These are phyloP conservation scores for Prunella himalayana DNA, from an alignment of 2,113 vertebrate species.

Conservation along the genomic window DNA sequence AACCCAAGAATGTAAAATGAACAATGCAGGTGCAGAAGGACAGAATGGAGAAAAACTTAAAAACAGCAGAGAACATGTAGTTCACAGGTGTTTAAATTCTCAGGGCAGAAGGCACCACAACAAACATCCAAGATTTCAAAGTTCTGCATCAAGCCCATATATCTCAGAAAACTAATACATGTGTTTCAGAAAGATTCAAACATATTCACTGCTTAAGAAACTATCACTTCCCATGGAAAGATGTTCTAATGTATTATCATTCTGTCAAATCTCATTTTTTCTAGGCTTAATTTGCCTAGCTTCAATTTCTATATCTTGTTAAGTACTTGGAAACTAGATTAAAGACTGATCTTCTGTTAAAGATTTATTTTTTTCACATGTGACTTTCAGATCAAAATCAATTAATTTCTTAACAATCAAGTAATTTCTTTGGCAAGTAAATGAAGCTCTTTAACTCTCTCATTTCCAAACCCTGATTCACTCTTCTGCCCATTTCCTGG, in stretches of 20 bases:
- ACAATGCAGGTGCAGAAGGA: background rate
- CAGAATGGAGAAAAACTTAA: background rate
- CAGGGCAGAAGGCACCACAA: background rate
- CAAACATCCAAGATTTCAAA: background rate
- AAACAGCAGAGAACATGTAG: background rate
- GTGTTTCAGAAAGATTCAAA: background rate
- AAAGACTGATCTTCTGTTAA: background rate
- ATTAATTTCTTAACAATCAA: slow-evolving; percentile 8
- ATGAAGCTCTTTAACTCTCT: background rate
- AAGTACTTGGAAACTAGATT: slow-evolving; percentile 13
- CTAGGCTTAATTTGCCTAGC: background rate
- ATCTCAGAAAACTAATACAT: background rate
- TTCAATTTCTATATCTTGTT: slow-evolving; percentile 1
- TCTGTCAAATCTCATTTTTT: background rate
- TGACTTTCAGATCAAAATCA: slow-evolving; percentile 19
- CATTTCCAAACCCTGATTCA: background rate
- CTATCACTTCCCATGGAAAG: background rate
- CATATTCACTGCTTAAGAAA: background rate
- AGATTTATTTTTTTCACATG: background rate
- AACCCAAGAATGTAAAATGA: background rate
- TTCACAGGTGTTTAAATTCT: background rate
- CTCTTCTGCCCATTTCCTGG: background rate
- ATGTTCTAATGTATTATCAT: background rate
- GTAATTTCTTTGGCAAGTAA: background rate
- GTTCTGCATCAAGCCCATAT: background rate